phyloP scores from a whole-genome alignment of 2,113 vertebrate genomes.

The Emydocephalus ijimae region DNA sequence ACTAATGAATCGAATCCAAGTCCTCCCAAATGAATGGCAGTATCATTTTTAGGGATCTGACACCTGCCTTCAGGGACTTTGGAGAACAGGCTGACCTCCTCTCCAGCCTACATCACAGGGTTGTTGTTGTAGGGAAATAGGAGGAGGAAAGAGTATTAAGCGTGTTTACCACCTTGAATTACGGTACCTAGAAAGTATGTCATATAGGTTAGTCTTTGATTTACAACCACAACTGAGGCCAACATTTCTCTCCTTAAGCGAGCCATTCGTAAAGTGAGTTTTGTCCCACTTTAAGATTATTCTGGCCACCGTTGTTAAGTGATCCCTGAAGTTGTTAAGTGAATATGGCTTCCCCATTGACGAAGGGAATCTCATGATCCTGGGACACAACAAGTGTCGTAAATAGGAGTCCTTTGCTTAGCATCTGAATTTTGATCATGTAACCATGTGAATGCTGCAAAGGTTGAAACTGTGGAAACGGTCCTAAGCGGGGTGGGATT shows the following conservation, averaged over 20 bases:
- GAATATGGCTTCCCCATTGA: background rate
- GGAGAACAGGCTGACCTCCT: no score
- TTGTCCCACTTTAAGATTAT: no score
- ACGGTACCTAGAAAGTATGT: no score
- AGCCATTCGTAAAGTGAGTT: no score
- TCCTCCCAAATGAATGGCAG: no score
- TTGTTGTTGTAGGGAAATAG: background rate
- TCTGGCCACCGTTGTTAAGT: background rate
- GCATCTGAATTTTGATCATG: background rate
- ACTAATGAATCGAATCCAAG: no score
- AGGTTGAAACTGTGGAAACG: background rate
- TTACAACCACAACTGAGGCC: background rate
- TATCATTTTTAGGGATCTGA: no score
- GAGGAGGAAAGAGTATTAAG: background rate
- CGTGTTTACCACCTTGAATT: no score
- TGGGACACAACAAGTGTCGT: background rate
- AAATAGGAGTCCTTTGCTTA: no score
- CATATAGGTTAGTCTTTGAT: background rate
- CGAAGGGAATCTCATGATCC: no score
- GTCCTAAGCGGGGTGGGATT: no score
- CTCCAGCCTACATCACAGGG: background rate
- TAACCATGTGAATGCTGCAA: background rate
- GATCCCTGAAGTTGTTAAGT: background rate
- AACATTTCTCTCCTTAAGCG: background rate
- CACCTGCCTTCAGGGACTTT: no score